Base-by-base conservation (phyloP, 1,140 invertebrate genomes). In the Aphidius ervi region DNA sequence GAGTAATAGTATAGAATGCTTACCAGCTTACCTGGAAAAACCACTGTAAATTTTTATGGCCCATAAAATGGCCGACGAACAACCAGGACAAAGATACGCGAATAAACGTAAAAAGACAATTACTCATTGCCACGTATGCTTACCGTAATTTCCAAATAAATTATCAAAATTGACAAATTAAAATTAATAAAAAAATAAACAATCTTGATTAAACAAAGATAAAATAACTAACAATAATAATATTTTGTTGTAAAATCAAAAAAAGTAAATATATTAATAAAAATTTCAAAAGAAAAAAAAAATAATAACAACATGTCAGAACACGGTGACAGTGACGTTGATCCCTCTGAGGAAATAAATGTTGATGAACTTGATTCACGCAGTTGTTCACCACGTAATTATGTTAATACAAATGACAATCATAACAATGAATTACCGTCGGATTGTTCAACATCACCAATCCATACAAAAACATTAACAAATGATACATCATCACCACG, bases 341-440 rank as follows among this genome's bases (percentile, higher is more conserved):
- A 78, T 58, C 70, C 75, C 45, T 71, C 74, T 56, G 78, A 79
- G 66, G 75, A 79, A 68, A 80, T 79, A 59, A 79, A 79, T 58
- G 78, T 79, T 43, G 78, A 79, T 56, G 75, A 77, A 56, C 75
- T 76, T 6, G 77, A 79, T 56, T 75, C 76, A 7, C 67, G 73
- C 0, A 77, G 76, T 53, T 75, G 74, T 50, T 74, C 75, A 56
- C 68, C 72, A 9, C 66, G 65, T 0, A 75, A 77, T 58, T 76
- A 76, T 52, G 45, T 50, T 9, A 70, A 61, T 56, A 60, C 65
- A 4, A 62, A 50, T 16, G 56, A 62, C 16, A 65, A 67, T 42
- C 55, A 68, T 7, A 59, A 67, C 16, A 61, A 67, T 37, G 66
- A 66, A 53, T 66, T 62, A 8, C 67, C 69, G 6, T 74, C 73